Percentiles rank a stretch among this genome's conserved stretches.
These are phyloP conservation scores for Zaprionus camerounensis DNA, from an alignment of 1,140 invertebrate genomes.

Conservation along the genomic window DNA sequence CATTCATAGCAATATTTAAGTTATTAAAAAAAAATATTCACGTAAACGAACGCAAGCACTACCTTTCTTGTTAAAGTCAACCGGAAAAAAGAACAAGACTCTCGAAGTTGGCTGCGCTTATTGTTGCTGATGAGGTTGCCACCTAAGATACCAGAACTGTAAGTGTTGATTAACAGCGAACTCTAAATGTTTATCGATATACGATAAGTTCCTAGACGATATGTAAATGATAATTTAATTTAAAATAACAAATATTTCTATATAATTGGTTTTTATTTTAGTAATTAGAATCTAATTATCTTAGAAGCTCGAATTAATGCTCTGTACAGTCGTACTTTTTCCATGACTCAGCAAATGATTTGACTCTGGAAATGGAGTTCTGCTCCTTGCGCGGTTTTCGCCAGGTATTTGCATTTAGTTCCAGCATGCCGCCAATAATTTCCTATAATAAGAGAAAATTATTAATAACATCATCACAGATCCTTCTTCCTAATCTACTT, in stretches of 20 bases:
- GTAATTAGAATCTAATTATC: background rate
- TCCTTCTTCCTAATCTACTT: background rate
- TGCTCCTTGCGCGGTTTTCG: constrained; percentile 90
- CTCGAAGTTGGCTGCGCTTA: constrained; percentile 77
- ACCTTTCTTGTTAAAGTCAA: constrained; percentile 84
- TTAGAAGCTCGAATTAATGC: constrained; percentile 12
- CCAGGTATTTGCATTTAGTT: constrained; percentile 94
- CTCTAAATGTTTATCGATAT: constrained; percentile 14
- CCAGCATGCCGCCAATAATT: constrained; percentile 97
- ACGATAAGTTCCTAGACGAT: background rate
- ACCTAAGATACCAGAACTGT: background rate
- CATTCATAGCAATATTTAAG: constrained; percentile 34
- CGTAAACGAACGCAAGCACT: constrained; percentile 61
- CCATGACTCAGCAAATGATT: constrained; percentile 71
- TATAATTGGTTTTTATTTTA: background rate
- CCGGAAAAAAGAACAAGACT: constrained; percentile 83
- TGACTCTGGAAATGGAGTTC: constrained; percentile 66
- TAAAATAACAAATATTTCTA: background rate
- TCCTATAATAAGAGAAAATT: constrained; percentile 87
- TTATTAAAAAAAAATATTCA: constrained; percentile 50
- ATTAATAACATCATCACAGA: constrained; percentile 2
- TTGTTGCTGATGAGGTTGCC: constrained; percentile 29
- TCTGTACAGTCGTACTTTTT: constrained; percentile 73
- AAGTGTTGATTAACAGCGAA: constrained; percentile 16
- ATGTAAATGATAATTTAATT: background rate